These are phyloP conservation scores for Ciconia stormi DNA, from an alignment of 2,113 vertebrate species.

Conservation along the genomic window DNA sequence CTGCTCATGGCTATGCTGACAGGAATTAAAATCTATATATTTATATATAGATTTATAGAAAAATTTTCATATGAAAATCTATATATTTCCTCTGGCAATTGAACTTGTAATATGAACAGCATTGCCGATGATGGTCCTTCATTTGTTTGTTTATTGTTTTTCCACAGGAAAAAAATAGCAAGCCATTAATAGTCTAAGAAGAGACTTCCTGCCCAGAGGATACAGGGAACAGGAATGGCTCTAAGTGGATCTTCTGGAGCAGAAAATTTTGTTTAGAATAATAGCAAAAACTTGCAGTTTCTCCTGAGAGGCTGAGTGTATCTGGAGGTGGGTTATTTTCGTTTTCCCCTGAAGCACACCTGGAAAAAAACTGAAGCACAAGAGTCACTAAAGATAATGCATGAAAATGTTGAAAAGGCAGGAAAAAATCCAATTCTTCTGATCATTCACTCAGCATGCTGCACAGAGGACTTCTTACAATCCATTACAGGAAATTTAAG, in stretches of 20 bases:
- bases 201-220: background rate
- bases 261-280: slow-evolving; percentile 11
- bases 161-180: background rate
- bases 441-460: background rate
- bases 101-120: background rate
- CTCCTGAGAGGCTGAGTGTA: background rate
- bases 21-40: background rate
- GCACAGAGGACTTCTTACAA: background rate
- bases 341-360: background rate
- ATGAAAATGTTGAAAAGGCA: background rate
- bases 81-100: background rate
- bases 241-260: background rate
- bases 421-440: background rate
- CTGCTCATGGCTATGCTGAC: background rate
- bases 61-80: background rate
- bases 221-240: background rate
- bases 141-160: background rate
- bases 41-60: background rate
- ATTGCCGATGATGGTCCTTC: background rate
- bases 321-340: background rate
- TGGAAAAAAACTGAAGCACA: background rate
- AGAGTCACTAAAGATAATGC: background rate
- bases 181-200: background rate
- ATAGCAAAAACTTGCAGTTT: background rate
- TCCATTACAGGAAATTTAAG: background rate